These are phyloP conservation scores for Hylaeus anthracinus DNA, from an alignment of 1,140 invertebrate species.

Conservation along the genomic window DNA sequence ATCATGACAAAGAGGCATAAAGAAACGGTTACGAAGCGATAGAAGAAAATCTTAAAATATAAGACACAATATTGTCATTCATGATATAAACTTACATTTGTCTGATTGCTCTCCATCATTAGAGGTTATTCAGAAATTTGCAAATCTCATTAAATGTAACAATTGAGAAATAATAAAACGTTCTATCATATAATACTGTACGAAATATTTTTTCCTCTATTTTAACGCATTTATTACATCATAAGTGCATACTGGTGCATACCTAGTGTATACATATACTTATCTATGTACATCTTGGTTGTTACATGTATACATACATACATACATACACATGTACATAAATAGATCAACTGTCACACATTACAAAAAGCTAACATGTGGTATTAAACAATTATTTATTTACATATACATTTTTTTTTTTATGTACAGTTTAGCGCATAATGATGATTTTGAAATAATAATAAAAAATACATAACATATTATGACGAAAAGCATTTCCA, in stretches of 20 bases:
- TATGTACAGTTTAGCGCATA: too few relatives aligned
- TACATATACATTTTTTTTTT: too few relatives aligned
- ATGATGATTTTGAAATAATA: neutral
- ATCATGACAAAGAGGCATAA: neutral
- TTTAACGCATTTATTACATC: too few relatives aligned
- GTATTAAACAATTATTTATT: too few relatives aligned
- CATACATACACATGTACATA: too few relatives aligned
- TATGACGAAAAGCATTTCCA: neutral
- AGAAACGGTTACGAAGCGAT: neutral
- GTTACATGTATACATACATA: too few relatives aligned
- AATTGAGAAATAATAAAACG: neutral
- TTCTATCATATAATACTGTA: too few relatives aligned
- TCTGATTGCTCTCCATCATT: neutral
- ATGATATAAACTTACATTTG: constrained; percentile 26
- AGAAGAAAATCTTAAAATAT: neutral
- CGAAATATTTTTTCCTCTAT: neutral
- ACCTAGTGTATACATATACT: too few relatives aligned
- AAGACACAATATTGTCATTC: neutral
- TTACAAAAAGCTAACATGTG: too few relatives aligned
- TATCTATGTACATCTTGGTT: too few relatives aligned
- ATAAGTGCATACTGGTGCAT: too few relatives aligned
- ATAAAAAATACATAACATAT: neutral
- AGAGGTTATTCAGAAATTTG: neutral
- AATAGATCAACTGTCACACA: too few relatives aligned
- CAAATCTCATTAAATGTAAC: neutral